Evolutionary conservation across 1,140 invertebrate species (phyloP).

Genomic region (Drosophila novamexicana): DNA sequence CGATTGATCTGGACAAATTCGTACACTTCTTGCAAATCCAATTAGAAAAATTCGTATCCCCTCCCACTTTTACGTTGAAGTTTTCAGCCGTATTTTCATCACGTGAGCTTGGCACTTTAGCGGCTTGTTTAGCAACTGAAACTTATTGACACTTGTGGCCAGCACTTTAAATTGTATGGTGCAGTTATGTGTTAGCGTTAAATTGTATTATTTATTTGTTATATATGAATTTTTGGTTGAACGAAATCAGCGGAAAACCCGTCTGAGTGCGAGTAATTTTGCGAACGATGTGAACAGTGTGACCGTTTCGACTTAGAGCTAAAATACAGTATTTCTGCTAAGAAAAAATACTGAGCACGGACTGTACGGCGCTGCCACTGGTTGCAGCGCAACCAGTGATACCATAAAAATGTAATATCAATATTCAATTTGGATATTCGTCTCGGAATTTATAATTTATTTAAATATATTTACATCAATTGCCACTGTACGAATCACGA

Average conservation of each 20-base stretch:
- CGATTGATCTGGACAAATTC: conserved; percentile 9
- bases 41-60: conserved; percentile 50
- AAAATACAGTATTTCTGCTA: background rate
- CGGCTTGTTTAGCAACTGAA: conserved; percentile 8
- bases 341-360: conserved; percentile 8
- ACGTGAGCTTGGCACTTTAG: conserved; percentile 56
- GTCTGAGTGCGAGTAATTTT: conserved; percentile 56
- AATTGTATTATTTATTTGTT: conserved; percentile 62
- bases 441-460: background rate
- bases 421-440: too few species aligned
- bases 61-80: conserved; percentile 64
- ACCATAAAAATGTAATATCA: background rate
- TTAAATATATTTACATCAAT: background rate
- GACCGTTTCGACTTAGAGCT: background rate
- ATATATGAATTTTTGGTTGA: conserved; percentile 63
- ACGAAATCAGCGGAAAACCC: conserved; percentile 59
- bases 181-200: conserved; percentile 40
- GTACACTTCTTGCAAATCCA: conserved; percentile 52
- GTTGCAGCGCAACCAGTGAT: conserved; percentile 6
- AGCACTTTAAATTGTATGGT: conserved; percentile 35
- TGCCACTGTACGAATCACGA: background rate
- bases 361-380: conserved; percentile 20
- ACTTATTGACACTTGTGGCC: conserved; percentile 34
- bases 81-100: conserved; percentile 78
- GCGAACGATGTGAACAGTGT: conserved; percentile 42